Percentiles rank a stretch among this genome's conserved stretches.
Conservation (phyloP, 2,113 vertebrate genomes). For the Halichoeres trimaculatus region DNA sequence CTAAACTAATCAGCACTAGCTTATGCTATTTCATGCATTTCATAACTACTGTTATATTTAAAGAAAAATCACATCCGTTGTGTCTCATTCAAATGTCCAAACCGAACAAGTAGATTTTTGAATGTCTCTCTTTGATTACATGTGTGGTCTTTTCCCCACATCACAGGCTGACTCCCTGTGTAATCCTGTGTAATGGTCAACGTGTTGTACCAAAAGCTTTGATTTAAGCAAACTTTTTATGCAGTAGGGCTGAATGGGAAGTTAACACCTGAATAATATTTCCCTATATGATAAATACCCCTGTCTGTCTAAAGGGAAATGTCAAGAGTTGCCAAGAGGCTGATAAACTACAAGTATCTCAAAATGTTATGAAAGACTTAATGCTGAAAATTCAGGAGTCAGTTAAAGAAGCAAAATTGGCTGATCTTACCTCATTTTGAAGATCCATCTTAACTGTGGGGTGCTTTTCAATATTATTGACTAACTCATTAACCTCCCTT, state of each 20-base stretch:
- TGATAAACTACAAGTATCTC: constrained; percentile 46
- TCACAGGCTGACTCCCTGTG: not conserved
- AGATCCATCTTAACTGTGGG: constrained; percentile 60
- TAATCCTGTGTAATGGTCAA: not conserved
- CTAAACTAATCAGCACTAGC: constrained; percentile 35
- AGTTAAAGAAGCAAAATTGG: constrained; percentile 51
- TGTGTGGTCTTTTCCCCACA: not conserved
- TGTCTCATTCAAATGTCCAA: no score
- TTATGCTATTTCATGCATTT: no score
- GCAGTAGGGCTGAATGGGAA: not conserved
- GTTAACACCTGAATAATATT: constrained; percentile 7
- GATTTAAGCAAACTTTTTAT: not conserved
- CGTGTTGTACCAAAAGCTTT: not conserved
- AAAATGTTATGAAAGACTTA: constrained; percentile 47
- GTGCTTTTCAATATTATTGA: constrained; percentile 70
- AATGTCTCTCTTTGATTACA: no score
- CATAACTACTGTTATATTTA: not conserved
- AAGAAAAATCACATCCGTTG: not conserved
- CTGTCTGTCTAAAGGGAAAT: constrained; percentile 22
- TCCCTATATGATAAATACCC: constrained; percentile 18
- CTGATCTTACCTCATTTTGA: constrained; percentile 64
- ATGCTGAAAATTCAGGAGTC: constrained; percentile 55
- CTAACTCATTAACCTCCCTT: constrained; percentile 62
- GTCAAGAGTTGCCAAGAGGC: constrained; percentile 41
- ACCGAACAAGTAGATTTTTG: no score